These are phyloP conservation scores for Cygnus buccinator DNA, from an alignment of 2,113 vertebrate species.

Conservation along the genomic window DNA sequence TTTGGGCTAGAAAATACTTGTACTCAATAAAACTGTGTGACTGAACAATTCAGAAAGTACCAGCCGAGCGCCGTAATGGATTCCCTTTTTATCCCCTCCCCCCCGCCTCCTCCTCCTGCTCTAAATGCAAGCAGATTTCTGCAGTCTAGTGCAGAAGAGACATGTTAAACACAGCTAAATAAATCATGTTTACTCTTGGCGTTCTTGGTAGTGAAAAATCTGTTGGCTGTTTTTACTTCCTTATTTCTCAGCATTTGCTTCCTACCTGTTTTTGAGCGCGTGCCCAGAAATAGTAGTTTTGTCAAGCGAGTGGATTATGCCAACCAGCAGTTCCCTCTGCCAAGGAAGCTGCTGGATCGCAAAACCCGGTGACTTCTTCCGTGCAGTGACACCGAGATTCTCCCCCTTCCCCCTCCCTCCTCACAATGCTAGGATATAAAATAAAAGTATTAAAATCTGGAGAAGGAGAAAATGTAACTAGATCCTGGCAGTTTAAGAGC, in stretches of 20 bases:
- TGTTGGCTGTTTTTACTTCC: constrained; percentile 85
- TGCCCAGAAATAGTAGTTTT: constrained; percentile 91
- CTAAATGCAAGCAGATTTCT: constrained; percentile 76
- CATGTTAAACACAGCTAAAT: constrained; percentile 81
- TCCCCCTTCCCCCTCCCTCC: neutral
- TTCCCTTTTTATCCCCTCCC: constrained; percentile 41
- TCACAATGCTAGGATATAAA: constrained; percentile 49
- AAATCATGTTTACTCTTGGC: constrained; percentile 86
- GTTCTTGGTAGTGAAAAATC: constrained; percentile 79
- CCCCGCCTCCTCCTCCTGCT: constrained; percentile 21
- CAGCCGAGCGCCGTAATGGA: constrained; percentile 16
- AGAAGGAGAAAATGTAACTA: neutral
- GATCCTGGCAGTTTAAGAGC: constrained; percentile 36
- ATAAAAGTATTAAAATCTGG: constrained; percentile 64
- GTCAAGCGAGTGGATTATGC: constrained; percentile 82
- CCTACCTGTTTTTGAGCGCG: constrained; percentile 89
- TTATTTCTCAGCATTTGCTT: constrained; percentile 87
- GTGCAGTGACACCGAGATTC: constrained; percentile 71
- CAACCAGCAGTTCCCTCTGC: constrained; percentile 80
- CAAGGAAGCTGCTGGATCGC: constrained; percentile 83
- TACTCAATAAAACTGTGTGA: constrained; percentile 67
- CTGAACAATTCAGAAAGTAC: constrained; percentile 61
- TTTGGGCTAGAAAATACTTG: constrained; percentile 72
- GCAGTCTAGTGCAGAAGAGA: constrained; percentile 69
- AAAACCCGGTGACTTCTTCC: constrained; percentile 80